These are phyloP conservation scores for Apis laboriosa DNA, from an alignment of 1,140 invertebrate species.

Conservation along the genomic window DNA sequence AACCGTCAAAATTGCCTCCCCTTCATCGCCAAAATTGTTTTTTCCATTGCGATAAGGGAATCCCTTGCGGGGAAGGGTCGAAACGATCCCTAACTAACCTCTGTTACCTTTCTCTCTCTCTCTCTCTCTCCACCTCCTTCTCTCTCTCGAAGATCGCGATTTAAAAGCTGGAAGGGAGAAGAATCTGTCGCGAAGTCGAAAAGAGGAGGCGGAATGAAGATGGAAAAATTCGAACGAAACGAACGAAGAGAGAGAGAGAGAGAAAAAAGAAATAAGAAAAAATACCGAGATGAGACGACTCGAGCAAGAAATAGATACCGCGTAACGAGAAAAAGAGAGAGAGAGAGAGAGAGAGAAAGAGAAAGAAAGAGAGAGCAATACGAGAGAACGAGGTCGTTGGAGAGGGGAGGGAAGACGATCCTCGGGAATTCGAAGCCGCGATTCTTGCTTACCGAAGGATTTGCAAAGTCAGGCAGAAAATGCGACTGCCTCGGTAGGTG, in stretches of 20 bases:
- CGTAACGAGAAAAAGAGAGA: neutral
- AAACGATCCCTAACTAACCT: constrained; percentile 15
- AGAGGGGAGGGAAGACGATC: constrained; percentile 31
- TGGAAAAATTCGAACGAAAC: constrained; percentile 12
- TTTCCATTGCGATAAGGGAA: neutral
- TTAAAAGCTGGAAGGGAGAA: constrained; percentile 9
- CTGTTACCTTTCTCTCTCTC: neutral
- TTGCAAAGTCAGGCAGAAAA: constrained; percentile 51
- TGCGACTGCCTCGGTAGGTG: constrained; percentile 33
- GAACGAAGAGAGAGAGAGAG: neutral
- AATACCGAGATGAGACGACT: neutral
- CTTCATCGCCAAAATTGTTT: constrained; percentile 53
- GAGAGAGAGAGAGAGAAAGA: constrained; percentile 1
- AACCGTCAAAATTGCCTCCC: neutral
- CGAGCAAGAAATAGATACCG: constrained; percentile 21
- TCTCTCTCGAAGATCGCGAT: constrained; percentile 1
- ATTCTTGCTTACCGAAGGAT: constrained; percentile 54
- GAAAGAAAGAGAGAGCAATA: neutral
- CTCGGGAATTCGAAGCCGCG: constrained; percentile 30
- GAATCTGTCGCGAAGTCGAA: neutral
- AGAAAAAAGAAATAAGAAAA: neutral
- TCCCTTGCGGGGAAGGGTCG: neutral
- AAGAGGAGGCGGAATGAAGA: constrained; percentile 16
- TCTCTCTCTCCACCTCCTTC: neutral
- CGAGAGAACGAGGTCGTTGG: neutral